Percentiles rank a stretch among this genome's conserved stretches.
These are phyloP conservation scores for Tricholauxania praeusta DNA, from an alignment of 2,888 invertebrate species.

Conservation along the genomic window DNA sequence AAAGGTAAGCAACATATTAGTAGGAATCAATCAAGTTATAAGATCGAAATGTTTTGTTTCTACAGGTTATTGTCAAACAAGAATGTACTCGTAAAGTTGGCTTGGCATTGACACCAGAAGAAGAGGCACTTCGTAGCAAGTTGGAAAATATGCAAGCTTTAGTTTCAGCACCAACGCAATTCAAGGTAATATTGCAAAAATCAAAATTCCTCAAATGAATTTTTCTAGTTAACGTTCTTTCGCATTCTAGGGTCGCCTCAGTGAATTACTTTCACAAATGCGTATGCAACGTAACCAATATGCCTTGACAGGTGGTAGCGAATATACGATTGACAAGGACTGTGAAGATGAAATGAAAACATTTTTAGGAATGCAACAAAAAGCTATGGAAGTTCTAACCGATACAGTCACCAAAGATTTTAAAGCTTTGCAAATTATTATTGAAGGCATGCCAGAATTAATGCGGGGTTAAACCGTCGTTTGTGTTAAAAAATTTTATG, in stretches of 20 bases:
- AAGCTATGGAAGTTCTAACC: conserved; percentile 87
- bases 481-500: conserved; percentile 1
- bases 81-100: conserved; percentile 91
- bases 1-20: conserved; percentile 71
- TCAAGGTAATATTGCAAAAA: conserved; percentile 74
- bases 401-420: conserved; percentile 86
- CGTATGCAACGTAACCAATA: conserved; percentile 77
- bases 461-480: conserved; percentile 49
- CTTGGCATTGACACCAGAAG: conserved; percentile 87
- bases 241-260: conserved; percentile 80
- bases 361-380: conserved; percentile 88
- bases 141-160: conserved; percentile 89
- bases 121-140: conserved; percentile 88
- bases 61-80: conserved; percentile 86
- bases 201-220: not conserved
- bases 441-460: conserved; percentile 80
- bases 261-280: conserved; percentile 90
- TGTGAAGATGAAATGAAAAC: conserved; percentile 80
- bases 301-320: conserved; percentile 73
- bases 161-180: conserved; percentile 91
- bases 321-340: conserved; percentile 84
- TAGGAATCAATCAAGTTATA: not conserved
- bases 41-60: conserved; percentile 32
- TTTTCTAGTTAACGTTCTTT: not conserved
- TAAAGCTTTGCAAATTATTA: conserved; percentile 81